Conservation (phyloP, 2,888 invertebrate genomes). For the Cantharis lateralis region DNA sequence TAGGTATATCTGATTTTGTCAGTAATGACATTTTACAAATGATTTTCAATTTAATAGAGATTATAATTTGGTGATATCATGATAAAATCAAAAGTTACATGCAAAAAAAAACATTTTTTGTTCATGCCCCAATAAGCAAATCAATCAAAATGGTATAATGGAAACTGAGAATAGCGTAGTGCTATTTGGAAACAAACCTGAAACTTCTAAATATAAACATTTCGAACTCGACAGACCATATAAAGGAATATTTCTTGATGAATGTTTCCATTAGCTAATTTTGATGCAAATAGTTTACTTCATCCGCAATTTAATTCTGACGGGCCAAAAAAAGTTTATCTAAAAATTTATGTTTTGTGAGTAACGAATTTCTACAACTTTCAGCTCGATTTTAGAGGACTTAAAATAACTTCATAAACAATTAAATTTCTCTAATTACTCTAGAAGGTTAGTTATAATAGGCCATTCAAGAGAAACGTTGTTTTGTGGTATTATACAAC, state of each 20-base stretch:
- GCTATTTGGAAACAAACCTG: not conserved
- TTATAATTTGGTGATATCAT: not conserved
- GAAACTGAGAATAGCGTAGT: not conserved
- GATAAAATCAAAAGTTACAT: not conserved
- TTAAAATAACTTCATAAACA: conserved; percentile 1
- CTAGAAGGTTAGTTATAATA: not conserved
- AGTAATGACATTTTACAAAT: not conserved
- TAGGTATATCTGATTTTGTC: not conserved
- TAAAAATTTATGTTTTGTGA: not conserved
- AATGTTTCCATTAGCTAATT: not conserved
- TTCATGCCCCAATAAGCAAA: not conserved
- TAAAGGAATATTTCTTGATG: not conserved
- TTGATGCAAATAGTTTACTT: not conserved
- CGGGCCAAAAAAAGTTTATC: not conserved
- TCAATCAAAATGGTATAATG: not conserved
- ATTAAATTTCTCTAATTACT: conserved; percentile 1
- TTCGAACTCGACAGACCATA: not conserved
- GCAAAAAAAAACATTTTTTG: not conserved
- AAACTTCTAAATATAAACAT: not conserved
- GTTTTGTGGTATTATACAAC: conserved; percentile 3
- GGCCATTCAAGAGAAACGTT: conserved; percentile 2
- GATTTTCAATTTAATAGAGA: not conserved
- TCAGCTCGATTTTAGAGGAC: not conserved
- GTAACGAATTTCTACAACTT: not conserved
- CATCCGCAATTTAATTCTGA: not conserved